phyloP scores from a whole-genome alignment of 1,140 invertebrate genomes.

The Chelonus insularis region DNA sequence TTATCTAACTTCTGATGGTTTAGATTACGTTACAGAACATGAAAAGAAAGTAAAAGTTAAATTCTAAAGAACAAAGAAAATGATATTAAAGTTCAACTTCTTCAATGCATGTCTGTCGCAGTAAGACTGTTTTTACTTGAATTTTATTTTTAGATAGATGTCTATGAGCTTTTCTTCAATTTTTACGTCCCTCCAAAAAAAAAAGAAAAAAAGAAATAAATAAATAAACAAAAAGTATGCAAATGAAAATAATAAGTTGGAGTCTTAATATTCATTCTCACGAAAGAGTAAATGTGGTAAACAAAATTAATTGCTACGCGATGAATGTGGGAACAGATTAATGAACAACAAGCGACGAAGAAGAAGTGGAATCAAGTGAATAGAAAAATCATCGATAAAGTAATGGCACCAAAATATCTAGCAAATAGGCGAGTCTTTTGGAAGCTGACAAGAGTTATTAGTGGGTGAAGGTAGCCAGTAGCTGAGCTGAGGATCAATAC shows the following conservation, averaged over 20 bases:
- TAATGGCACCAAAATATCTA: conserved; percentile 19
- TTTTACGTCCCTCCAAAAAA: too few species aligned
- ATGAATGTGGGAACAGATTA: neutral
- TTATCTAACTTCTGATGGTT: conserved; percentile 1
- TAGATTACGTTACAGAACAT: conserved; percentile 4
- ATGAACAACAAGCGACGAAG: neutral
- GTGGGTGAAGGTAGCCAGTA: conserved; percentile 61
- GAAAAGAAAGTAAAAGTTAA: neutral
- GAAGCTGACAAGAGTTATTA: conserved; percentile 62
- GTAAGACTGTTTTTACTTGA: neutral
- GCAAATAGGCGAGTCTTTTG: conserved; percentile 48
- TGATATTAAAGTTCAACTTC: conserved; percentile 6
- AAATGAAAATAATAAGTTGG: too few species aligned
- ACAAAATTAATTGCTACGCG: neutral
- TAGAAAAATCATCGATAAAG: conserved; percentile 3
- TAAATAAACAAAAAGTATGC: too few species aligned
- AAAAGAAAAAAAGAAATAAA: too few species aligned
- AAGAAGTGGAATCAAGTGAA: neutral
- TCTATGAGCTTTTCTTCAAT: too few species aligned
- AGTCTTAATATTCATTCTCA: too few species aligned
- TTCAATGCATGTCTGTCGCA: too few species aligned
- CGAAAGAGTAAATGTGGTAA: too few species aligned
- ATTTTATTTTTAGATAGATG: too few species aligned
- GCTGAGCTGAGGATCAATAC: conserved; percentile 59
- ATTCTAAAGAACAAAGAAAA: too few species aligned